Evolutionary conservation across 2,888 invertebrate species (phyloP).

Genomic region (Cabera pusaria): DNA sequence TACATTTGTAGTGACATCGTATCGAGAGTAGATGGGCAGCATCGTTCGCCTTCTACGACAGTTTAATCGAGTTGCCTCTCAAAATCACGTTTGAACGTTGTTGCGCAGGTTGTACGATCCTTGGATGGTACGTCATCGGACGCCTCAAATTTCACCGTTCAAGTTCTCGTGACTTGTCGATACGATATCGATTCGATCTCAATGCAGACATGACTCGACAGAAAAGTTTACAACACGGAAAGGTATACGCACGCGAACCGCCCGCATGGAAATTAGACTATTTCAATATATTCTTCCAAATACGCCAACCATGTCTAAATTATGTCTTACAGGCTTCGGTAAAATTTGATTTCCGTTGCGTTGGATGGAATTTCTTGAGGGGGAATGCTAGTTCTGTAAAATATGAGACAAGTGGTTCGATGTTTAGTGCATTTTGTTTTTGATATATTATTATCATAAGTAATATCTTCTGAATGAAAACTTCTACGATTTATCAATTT

Average conservation of each 20-base stretch:
- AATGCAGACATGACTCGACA: conserved; percentile 55
- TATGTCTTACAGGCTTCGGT: conserved; percentile 39
- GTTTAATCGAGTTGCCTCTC: conserved; percentile 42
- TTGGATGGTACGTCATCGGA: conserved; percentile 36
- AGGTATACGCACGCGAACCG: conserved; percentile 67
- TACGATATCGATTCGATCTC: conserved; percentile 73
- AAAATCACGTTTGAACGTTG: conserved; percentile 39
- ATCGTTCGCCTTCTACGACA: conserved; percentile 38
- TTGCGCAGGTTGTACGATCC: conserved; percentile 17
- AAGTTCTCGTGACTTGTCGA: conserved; percentile 67
- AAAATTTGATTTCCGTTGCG: conserved; percentile 38
- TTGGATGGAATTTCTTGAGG: conserved; percentile 8
- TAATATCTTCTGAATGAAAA: no score
- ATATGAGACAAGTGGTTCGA: no score
- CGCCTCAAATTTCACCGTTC: conserved; percentile 24
- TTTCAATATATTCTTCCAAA: conserved; percentile 46
- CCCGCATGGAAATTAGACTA: conserved; percentile 61
- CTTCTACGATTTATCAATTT: no score
- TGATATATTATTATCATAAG: no score
- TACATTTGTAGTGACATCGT: conserved; percentile 39
- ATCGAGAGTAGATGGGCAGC: conserved; percentile 33
- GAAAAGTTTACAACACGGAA: conserved; percentile 76
- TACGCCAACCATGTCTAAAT: conserved; percentile 38
- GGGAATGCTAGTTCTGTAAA: no score
- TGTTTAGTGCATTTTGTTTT: no score